A percentile compares a stretch with the other conserved stretches of the same genome.
Conservation (phyloP, 1,140 invertebrate genomes). For the Temnothorax nylanderi region DNA sequence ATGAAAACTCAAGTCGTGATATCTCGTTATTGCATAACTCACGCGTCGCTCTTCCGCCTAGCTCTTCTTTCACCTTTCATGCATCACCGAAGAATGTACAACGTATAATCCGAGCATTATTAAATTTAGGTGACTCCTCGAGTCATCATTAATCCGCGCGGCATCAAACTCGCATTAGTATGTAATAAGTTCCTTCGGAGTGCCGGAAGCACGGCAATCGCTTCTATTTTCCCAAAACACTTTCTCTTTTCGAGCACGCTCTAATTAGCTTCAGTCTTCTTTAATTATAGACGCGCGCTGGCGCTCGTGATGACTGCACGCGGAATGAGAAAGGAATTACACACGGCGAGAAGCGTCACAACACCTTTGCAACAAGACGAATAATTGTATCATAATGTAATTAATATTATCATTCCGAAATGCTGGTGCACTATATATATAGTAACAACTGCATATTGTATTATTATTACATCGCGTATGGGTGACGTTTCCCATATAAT, state of each 20-base stretch:
- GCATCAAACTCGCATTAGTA: background rate
- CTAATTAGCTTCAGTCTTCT: constrained; percentile 69
- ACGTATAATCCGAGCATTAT: background rate
- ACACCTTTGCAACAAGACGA: constrained; percentile 6
- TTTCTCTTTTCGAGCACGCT: constrained; percentile 73
- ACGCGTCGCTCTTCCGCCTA: constrained; percentile 14
- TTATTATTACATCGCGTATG: background rate
- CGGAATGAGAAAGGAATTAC: constrained; percentile 55
- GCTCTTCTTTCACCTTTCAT: background rate
- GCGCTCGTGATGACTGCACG: constrained; percentile 43
- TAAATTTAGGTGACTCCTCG: constrained; percentile 8
- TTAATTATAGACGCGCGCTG: constrained; percentile 68
- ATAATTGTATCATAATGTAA: constrained; percentile 36
- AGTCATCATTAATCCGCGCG: background rate
- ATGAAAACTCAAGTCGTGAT: constrained; percentile 30
- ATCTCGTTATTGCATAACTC: constrained; percentile 38
- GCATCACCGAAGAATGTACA: background rate
- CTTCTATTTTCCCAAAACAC: constrained; percentile 70
- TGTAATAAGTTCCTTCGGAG: constrained; percentile 7
- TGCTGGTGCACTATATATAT: constrained; percentile 1
- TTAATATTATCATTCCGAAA: constrained; percentile 11
- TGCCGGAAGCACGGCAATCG: constrained; percentile 64
- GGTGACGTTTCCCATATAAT: constrained; percentile 7
- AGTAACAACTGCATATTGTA: background rate
- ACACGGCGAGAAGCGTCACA: background rate